Base-by-base conservation (phyloP, 2,888 invertebrate species). In the Papilio demoleus region DNA sequence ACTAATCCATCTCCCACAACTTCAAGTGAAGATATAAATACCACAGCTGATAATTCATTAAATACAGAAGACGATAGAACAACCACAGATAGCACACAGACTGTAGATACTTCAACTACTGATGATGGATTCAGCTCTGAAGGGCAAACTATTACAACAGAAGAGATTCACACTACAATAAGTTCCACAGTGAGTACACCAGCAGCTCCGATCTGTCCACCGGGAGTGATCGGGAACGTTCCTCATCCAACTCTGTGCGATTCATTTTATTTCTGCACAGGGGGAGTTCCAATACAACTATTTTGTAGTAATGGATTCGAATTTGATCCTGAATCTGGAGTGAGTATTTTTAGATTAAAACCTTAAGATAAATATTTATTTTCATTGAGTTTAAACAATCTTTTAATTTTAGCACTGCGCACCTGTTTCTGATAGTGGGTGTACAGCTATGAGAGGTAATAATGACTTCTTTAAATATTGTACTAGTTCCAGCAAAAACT, bases 301-400 rank as follows among this genome's bases (percentile, higher is more conserved):
- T 62, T 72, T 12, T 83, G 83, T 45, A 63, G 72, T 1, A 69
- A 71, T 2, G 79, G 77, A 4, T 72, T 74, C 3, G 78, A 82
- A 70, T 78, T 77, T 56, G 78, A 80, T 68, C 72, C 72, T 31
- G 64, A 45, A 8, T 17, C 59, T 4, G 68, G 64, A 67, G 80
- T 78, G 70, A 75, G 75, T 74, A 63, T 53, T 53, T 53, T n/a
- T n/a, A n/a, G n/a, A n/a, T n/a, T n/a, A n/a, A 17, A 47, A 11
- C 19, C 3, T 1, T 8, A 1, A 17, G 9, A 45, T 45, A 45
- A 5, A 17, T 14, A 53, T 34, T 4, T 12, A 12, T 40, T 12
- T 12, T n/a, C 1, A n/a, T 40, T 40, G 4, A 14, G 38, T 40
- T 45, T 17, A 45, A 17, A 45, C 9, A 2, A n/a, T 24, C 8